Evolutionary conservation across 2,113 vertebrate species (phyloP).

Genomic region (Lethenteron reissneri): DNA sequence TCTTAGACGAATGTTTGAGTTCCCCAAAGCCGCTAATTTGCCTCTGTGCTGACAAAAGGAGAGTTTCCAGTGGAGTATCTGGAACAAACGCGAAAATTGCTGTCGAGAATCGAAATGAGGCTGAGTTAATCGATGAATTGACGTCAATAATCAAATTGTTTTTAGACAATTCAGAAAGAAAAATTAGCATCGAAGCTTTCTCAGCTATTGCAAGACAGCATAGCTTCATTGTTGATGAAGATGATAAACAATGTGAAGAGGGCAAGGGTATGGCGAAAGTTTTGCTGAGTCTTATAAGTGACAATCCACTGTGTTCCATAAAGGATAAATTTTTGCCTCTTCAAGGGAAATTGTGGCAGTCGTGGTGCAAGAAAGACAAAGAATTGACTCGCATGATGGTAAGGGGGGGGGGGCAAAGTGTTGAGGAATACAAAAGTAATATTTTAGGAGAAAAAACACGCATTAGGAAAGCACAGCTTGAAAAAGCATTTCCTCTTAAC

Average conservation of each 20-base stretch:
- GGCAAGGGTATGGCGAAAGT: slow-evolving; percentile 16
- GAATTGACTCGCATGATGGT: slow-evolving; percentile 7
- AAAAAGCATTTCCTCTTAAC: too few relatives aligned
- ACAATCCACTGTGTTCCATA: slow-evolving; percentile 12
- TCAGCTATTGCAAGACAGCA: slow-evolving; percentile 15
- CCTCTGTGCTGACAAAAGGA: too few relatives aligned
- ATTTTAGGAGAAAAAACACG: not conserved
- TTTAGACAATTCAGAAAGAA: slow-evolving; percentile 14
- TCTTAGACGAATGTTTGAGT: too few relatives aligned
- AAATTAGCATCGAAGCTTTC: slow-evolving; percentile 17
- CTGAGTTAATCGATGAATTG: slow-evolving; percentile 16
- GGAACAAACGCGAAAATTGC: too few relatives aligned
- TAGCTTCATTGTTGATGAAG: slow-evolving; percentile 19
- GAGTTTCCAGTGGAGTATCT: too few relatives aligned
- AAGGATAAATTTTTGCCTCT: slow-evolving; percentile 11
- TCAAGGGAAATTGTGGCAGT: slow-evolving; percentile 13
- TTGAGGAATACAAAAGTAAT: not conserved
- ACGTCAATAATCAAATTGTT: slow-evolving; percentile 14
- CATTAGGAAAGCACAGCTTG: not conserved
- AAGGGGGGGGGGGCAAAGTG: not conserved
- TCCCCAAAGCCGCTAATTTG: too few relatives aligned
- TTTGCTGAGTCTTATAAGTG: slow-evolving; percentile 11
- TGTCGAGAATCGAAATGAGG: slow-evolving; percentile 9
- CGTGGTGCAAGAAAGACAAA: slow-evolving; percentile 17
- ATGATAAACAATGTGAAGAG: not conserved